Base-by-base conservation (phyloP, 2,797 vertebrate species). In the Benthosema pterotum region DNA sequence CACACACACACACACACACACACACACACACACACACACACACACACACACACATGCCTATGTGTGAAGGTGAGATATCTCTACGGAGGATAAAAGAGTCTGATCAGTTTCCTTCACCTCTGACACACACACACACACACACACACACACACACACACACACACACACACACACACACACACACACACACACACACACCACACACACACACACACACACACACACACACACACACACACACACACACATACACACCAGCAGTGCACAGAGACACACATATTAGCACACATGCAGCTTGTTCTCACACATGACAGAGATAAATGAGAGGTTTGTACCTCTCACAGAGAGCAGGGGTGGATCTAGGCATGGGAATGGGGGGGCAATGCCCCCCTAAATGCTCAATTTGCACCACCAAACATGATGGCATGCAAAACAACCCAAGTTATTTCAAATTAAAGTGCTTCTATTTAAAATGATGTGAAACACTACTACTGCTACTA, bases 41-140 rank as follows among this genome's bases (percentile, higher is more conserved):
- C 52, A 28, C 22, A 53, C 19, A 7, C n/a, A 11, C 52, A 53
- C 52, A 28, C 8, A 53, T 25, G 28, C 1, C 5, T 6, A 4
- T 32, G 28, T 28, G 57, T 47, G 46, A 72, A 49, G 53, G 51
- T 51, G 22, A 38, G 32, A 25, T 47, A 7, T 52, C 61, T 61
- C 42, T 68, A 47, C 15, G 28, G 65, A 68, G 14, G 66, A 22
- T 9, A 65, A 60, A 65, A n/a, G 14, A 28, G 6, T 18, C 11
- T 14, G 56, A 13, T 42, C 9, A 1, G 25, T 67, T 32, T 56
- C 54, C 67, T 71, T 79, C 53, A 75, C 43, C 52, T 71, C 71
- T 72, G 55, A 46, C 38, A 32, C 54, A 65, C 19, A 32, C 51
- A 22, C 11, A 47, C 7, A 43, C 42, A 42, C 42, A 58, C 45